A percentile compares a stretch with the other conserved stretches of the same genome.
Evolutionary conservation across 2,797 vertebrate genomes (phyloP).

Genomic region (Chanos chanos): DNA sequence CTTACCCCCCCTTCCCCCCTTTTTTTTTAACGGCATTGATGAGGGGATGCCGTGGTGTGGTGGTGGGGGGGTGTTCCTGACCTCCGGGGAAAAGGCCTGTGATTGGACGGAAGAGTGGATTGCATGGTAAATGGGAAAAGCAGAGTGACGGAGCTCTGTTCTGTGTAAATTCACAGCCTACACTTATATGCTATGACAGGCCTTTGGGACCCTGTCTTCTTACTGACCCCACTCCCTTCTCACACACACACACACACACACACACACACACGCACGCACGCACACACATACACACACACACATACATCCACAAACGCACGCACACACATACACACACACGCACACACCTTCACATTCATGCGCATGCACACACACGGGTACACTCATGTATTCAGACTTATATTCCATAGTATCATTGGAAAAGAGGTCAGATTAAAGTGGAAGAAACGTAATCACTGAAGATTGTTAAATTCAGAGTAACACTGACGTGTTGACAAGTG

Average conservation of each 20-base stretch:
- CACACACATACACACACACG: background rate
- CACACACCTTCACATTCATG: no score
- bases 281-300: background rate
- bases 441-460: no score
- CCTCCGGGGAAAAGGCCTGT: slow-evolving; percentile 12
- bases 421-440: no score
- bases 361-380: slow-evolving; percentile 9
- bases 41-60: slow-evolving; percentile 12
- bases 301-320: slow-evolving; percentile 28
- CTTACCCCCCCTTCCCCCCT: slow-evolving; percentile 1
- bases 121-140: slow-evolving; percentile 60
- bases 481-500: no score
- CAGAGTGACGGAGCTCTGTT: slow-evolving; percentile 62
- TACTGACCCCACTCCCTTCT: slow-evolving; percentile 5
- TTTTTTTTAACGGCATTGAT: slow-evolving; percentile 14
- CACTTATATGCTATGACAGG: slow-evolving; percentile 55
- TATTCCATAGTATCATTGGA: no score
- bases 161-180: slow-evolving; percentile 64
- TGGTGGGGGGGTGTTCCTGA: background rate
- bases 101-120: slow-evolving; percentile 33
- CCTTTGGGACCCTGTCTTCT: slow-evolving; percentile 24
- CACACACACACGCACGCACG: background rate
- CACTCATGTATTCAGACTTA: no score
- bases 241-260: slow-evolving; percentile 17
- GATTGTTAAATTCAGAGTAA: no score